phyloP scores from a whole-genome alignment of 2,888 invertebrate genomes.

The Amphipoea lucens region DNA sequence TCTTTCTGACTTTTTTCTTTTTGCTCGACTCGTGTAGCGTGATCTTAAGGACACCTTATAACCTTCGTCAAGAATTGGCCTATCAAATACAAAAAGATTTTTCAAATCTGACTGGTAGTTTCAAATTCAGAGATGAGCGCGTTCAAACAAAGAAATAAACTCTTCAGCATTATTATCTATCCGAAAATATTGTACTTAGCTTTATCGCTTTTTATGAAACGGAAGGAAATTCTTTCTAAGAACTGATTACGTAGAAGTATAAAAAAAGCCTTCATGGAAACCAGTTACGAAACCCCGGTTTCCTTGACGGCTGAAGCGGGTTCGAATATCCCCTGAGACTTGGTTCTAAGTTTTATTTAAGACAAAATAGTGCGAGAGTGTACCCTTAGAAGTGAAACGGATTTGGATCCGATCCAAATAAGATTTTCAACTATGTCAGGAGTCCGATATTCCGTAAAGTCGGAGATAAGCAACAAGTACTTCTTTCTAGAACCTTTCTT shows the following conservation, averaged over 20 bases:
- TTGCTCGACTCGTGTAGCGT: background rate
- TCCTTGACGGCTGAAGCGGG: too few species aligned
- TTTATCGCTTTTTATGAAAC: background rate
- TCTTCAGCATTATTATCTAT: background rate
- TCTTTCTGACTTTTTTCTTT: background rate
- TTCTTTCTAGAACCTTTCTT: slow-evolving; percentile 33
- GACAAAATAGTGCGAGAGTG: slow-evolving; percentile 13
- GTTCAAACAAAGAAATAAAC: background rate
- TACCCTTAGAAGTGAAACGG: slow-evolving; percentile 17
- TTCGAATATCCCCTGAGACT: slow-evolving; percentile 13
- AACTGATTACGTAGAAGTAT: background rate
- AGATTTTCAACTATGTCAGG: slow-evolving; percentile 53
- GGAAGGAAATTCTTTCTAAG: background rate
- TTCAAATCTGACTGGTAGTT: background rate
- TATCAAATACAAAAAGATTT: background rate
- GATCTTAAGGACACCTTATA: too few species aligned
- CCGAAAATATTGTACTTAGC: background rate
- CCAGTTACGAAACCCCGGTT: too few species aligned
- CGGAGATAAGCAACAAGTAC: slow-evolving; percentile 59
- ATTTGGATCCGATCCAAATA: slow-evolving; percentile 58
- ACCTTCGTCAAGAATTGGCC: background rate
- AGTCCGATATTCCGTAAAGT: slow-evolving; percentile 46
- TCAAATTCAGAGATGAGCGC: background rate
- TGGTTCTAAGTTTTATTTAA: slow-evolving; percentile 8
- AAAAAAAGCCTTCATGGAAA: too few species aligned